These are phyloP conservation scores for Pinna nobilis DNA, from an alignment of 1,140 invertebrate genomes.

Conservation along the genomic window DNA sequence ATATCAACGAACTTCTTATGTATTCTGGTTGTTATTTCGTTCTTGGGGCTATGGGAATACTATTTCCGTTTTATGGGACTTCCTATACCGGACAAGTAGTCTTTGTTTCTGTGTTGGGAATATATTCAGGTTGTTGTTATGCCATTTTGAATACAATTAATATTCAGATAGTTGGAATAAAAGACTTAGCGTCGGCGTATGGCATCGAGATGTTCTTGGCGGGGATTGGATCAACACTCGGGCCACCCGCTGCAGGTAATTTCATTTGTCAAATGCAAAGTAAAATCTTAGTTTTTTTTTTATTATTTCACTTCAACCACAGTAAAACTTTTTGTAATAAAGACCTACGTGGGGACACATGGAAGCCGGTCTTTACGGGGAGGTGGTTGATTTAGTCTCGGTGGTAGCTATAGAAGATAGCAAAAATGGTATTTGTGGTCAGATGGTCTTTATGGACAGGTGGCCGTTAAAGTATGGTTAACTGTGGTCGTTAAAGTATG, in stretches of 20 bases:
- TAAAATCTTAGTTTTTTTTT: too few species aligned
- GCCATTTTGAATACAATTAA: neutral
- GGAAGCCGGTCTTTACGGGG: too few species aligned
- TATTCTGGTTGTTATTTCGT: conserved; percentile 18
- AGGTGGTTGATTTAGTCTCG: too few species aligned
- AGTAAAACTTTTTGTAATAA: too few species aligned
- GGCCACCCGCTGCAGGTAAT: conserved; percentile 14
- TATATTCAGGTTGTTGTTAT: conserved; percentile 10
- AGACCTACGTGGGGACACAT: too few species aligned
- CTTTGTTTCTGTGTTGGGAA: conserved; percentile 4
- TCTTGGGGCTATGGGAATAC: neutral
- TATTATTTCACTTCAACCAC: too few species aligned
- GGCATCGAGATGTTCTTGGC: conserved; percentile 20
- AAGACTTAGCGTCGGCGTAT: conserved; percentile 6
- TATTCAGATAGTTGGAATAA: conserved; percentile 3
- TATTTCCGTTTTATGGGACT: conserved; percentile 17
- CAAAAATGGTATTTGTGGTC: too few species aligned
- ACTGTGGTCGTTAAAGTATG: too few species aligned
- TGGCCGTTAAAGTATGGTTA: too few species aligned
- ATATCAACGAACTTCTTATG: conserved; percentile 8
- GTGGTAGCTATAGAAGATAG: too few species aligned
- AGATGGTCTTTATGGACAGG: too few species aligned
- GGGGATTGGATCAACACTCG: neutral
- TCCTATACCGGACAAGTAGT: conserved; percentile 9
- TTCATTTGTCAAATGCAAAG: too few species aligned